Conservation (phyloP, 2,888 invertebrate genomes). For the Timema podura region DNA sequence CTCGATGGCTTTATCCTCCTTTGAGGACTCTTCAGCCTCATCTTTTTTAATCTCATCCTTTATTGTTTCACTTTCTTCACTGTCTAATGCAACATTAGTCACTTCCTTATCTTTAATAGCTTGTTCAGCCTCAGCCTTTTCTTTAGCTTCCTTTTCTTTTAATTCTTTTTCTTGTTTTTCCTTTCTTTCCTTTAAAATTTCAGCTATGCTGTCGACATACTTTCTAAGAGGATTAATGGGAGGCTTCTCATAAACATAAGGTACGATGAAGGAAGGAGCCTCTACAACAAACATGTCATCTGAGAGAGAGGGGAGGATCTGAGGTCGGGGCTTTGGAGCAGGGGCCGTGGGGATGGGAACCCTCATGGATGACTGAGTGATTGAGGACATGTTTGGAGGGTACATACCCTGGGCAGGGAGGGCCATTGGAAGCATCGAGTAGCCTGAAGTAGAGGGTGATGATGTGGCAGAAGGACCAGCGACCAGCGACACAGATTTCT, state of each 20-base stretch:
- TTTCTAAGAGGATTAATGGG: slow-evolving; percentile 73
- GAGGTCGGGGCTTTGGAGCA: slow-evolving; percentile 50
- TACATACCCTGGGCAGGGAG: slow-evolving; percentile 55
- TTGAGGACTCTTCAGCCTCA: slow-evolving; percentile 50
- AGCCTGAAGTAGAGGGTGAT: slow-evolving; percentile 24
- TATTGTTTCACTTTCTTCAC: slow-evolving; percentile 22
- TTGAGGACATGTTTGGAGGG: slow-evolving; percentile 4
- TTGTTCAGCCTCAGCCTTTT: slow-evolving; percentile 29
- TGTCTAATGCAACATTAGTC: slow-evolving; percentile 22
- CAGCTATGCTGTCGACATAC: slow-evolving; percentile 59
- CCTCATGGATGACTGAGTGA: slow-evolving; percentile 39
- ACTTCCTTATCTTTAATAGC: slow-evolving; percentile 35
- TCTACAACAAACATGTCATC: slow-evolving; percentile 92
- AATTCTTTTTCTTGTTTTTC: slow-evolving; percentile 44
- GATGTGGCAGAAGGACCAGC: slow-evolving; percentile 6
- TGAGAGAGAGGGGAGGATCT: slow-evolving; percentile 75
- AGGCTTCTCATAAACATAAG: slow-evolving; percentile 89
- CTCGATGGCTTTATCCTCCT: slow-evolving; percentile 37
- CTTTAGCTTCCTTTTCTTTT: slow-evolving; percentile 38
- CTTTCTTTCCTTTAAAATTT: slow-evolving; percentile 24
- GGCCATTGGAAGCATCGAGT: slow-evolving; percentile 34
- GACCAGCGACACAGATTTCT: neutral
- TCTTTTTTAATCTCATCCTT: slow-evolving; percentile 40
- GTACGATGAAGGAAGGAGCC: slow-evolving; percentile 89
- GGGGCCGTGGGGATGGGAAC: slow-evolving; percentile 38